Evolutionary conservation across 2,797 vertebrate genomes (phyloP).

Genomic region (Lepus oiostolus): DNA sequence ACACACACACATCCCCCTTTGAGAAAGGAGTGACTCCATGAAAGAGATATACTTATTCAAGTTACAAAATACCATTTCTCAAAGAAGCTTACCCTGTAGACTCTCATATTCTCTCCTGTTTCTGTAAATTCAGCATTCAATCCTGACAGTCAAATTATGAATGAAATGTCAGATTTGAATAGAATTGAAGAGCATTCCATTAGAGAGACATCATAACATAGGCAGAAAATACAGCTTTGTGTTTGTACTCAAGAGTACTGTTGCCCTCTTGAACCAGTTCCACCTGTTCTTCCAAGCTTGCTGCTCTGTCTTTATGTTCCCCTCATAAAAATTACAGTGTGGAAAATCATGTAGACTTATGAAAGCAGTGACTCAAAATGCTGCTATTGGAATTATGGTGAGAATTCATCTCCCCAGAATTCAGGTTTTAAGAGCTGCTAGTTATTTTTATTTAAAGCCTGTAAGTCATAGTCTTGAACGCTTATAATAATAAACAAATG

Average conservation of each 20-base stretch:
- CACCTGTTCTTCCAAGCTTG: neutral
- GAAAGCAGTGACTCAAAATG: slow-evolving; percentile 5
- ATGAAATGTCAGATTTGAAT: neutral
- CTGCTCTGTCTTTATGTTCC: neutral
- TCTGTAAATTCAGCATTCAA: slow-evolving; percentile 22
- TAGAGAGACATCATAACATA: neutral
- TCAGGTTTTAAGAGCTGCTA: neutral
- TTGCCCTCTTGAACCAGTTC: neutral
- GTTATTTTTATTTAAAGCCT: neutral
- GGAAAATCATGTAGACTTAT: neutral
- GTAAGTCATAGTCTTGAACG: neutral
- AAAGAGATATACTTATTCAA: neutral
- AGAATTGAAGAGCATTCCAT: neutral
- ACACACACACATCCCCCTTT: neutral
- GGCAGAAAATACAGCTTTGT: neutral
- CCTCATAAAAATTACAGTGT: neutral
- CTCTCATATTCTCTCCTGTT: slow-evolving; percentile 6
- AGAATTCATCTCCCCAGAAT: neutral
- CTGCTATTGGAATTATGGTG: neutral
- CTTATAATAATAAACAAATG: neutral
- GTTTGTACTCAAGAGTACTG: neutral
- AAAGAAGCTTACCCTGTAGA: neutral
- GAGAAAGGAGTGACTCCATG: neutral
- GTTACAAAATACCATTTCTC: neutral
- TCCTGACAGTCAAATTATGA: neutral